A percentile compares a stretch with the other conserved stretches of the same genome.
phyloP scores from a whole-genome alignment of 2,797 vertebrate genomes.

The Alfaro cultratus region DNA sequence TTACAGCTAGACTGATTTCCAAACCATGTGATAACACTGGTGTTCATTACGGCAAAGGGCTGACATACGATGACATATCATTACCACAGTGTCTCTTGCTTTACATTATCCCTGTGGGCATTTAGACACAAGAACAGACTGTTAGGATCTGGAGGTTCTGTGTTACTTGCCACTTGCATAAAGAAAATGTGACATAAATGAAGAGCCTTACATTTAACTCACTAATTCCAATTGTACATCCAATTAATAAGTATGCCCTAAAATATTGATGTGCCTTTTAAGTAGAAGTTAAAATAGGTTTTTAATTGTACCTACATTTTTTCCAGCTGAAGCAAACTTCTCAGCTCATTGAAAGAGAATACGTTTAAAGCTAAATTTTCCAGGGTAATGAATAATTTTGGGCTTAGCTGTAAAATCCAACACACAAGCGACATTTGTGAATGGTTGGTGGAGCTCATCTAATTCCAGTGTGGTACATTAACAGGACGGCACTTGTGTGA shows the following conservation, averaged over 20 bases:
- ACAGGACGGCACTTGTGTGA: background rate
- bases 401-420: background rate
- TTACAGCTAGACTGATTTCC: constrained; percentile 55
- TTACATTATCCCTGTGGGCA: constrained; percentile 16
- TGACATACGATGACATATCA: constrained; percentile 48
- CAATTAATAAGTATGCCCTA: background rate
- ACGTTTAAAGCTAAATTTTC: background rate
- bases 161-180: background rate
- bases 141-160: background rate
- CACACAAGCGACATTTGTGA: background rate
- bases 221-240: background rate
- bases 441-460: background rate
- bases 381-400: background rate
- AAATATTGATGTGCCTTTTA: background rate
- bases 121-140: constrained; percentile 6
- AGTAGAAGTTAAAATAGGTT: background rate
- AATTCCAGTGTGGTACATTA: background rate
- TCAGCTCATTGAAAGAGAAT: background rate
- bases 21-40: constrained; percentile 38
- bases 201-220: background rate
- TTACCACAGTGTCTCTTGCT: constrained; percentile 30
- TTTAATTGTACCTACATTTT: background rate
- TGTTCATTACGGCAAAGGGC: constrained; percentile 17
- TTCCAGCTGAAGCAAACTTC: background rate
- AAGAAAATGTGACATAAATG: background rate